These are phyloP conservation scores for Phaethon lepturus DNA, from an alignment of 2,113 vertebrate species.

Conservation along the genomic window DNA sequence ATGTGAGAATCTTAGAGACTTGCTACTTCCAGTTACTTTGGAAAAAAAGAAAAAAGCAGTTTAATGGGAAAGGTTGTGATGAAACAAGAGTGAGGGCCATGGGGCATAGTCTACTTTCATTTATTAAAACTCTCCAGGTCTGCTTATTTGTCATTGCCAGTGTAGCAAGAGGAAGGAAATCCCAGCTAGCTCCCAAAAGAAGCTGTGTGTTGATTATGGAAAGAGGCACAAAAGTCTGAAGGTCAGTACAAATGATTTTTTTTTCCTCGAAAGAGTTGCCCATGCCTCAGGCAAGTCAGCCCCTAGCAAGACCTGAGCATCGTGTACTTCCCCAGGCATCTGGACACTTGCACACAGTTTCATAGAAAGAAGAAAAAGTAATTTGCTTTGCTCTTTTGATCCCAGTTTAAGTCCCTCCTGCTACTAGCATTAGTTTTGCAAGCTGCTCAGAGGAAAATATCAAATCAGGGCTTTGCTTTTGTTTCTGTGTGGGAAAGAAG, in stretches of 20 bases:
- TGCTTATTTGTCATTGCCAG: constrained; percentile 17
- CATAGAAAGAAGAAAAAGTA: background rate
- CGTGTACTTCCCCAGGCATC: background rate
- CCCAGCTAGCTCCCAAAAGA: background rate
- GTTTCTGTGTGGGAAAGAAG: background rate
- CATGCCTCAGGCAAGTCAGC: background rate
- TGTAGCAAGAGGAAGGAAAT: background rate
- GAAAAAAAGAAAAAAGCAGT: background rate
- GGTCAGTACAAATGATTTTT: background rate
- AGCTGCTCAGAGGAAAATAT: background rate
- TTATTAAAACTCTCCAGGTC: background rate
- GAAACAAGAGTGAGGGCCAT: background rate
- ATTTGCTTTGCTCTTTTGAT: background rate
- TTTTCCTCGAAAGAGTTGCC: background rate
- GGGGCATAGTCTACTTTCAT: background rate
- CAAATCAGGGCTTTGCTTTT: background rate
- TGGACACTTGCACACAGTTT: background rate
- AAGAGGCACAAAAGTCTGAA: background rate
- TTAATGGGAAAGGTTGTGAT: background rate
- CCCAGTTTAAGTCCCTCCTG: background rate
- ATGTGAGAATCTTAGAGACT: background rate
- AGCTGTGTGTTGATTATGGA: background rate
- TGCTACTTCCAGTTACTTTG: background rate
- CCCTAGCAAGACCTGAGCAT: background rate
- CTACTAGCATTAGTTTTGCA: background rate